Evolutionary conservation across 2,888 invertebrate species (phyloP).

Genomic region (Acleris laterana): DNA sequence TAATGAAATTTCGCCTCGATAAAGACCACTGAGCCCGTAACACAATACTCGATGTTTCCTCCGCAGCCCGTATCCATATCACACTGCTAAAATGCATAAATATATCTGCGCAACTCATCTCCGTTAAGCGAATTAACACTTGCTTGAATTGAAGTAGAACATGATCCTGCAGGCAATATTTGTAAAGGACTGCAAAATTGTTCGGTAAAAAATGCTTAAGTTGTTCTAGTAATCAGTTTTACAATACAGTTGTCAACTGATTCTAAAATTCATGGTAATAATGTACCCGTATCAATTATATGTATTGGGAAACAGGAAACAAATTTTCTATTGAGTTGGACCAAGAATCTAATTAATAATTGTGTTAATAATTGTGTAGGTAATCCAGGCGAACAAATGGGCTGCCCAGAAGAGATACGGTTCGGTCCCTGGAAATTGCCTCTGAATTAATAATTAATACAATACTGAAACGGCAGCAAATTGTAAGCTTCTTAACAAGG

Average conservation of each 20-base stretch:
- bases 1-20: slow-evolving; percentile 82
- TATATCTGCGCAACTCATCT: slow-evolving; percentile 80
- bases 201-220: too few relatives aligned
- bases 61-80: slow-evolving; percentile 80
- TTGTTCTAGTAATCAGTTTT: too few relatives aligned
- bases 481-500: slow-evolving; percentile 78
- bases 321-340: not conserved
- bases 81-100: slow-evolving; percentile 78
- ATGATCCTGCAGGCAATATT: not conserved
- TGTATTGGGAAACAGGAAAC: too few relatives aligned
- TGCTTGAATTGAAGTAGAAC: slow-evolving; percentile 40
- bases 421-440: slow-evolving; percentile 61
- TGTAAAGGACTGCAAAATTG: not conserved
- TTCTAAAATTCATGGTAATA: too few relatives aligned
- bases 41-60: slow-evolving; percentile 83
- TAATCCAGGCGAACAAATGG: slow-evolving; percentile 65
- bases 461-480: slow-evolving; percentile 70
- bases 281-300: too few relatives aligned
- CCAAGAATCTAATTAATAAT: slow-evolving; percentile 39
- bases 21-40: slow-evolving; percentile 81
- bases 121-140: slow-evolving; percentile 72
- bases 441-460: slow-evolving; percentile 76
- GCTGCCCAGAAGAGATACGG: slow-evolving; percentile 70
- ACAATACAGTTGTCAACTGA: too few relatives aligned
- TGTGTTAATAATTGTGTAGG: slow-evolving; percentile 54